Evolutionary conservation across 1,140 invertebrate genomes (phyloP).

Genomic region (Hylaeus anthracinus): DNA sequence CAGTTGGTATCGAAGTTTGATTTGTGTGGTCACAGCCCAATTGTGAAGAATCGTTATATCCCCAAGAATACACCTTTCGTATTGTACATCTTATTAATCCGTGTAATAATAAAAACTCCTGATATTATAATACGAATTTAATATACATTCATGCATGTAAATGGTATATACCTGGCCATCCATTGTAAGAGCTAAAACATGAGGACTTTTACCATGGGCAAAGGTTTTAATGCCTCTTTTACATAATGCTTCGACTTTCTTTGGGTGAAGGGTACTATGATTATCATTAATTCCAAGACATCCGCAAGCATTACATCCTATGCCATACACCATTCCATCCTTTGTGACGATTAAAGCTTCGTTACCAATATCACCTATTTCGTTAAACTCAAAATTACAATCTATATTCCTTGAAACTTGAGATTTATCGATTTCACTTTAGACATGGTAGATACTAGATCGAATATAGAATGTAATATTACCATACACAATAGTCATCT

Average conservation of each 20-base stretch:
- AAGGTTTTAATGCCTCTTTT: conserved; percentile 84
- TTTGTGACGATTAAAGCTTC: conserved; percentile 86
- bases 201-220: conserved; percentile 85
- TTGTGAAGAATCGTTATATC: conserved; percentile 83
- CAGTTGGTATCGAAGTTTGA: conserved; percentile 81
- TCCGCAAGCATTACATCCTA: conserved; percentile 84
- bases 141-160: neutral
- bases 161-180: conserved; percentile 80
- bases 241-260: conserved; percentile 83
- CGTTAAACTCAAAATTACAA: neutral
- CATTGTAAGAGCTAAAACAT: conserved; percentile 84
- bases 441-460: conserved; percentile 25
- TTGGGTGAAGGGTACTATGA: conserved; percentile 83
- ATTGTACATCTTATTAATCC: conserved; percentile 13
- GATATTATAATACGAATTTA: neutral
- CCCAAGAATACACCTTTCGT: conserved; percentile 83
- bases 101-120: neutral
- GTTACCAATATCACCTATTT: conserved; percentile 82
- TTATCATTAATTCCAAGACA: conserved; percentile 84
- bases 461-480: neutral
- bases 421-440: conserved; percentile 79
- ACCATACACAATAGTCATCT: conserved; percentile 22
- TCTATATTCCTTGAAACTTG: neutral
- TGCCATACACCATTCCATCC: conserved; percentile 83
- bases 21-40: conserved; percentile 83